Conservation (phyloP, 2,797 vertebrate species). For the Apogon hyalosoma region DNA sequence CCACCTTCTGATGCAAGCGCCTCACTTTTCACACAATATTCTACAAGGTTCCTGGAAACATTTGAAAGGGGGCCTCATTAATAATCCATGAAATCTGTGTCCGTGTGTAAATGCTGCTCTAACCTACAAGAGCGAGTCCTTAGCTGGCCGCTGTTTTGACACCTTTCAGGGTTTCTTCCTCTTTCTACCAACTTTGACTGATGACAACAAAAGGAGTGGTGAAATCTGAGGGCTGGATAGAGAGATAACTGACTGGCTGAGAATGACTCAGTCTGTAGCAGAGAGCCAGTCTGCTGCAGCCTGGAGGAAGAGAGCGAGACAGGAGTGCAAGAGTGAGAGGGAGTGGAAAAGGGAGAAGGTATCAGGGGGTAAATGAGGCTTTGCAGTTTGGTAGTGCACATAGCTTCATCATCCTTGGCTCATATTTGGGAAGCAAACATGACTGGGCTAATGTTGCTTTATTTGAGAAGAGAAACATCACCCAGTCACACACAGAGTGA, state of each 20-base stretch:
- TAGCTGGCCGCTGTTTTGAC: constrained; percentile 71
- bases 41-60: constrained; percentile 65
- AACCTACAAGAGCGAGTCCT: constrained; percentile 59
- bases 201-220: constrained; percentile 77
- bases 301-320: constrained; percentile 56
- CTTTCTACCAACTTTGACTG: constrained; percentile 72
- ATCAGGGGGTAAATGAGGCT: constrained; percentile 69
- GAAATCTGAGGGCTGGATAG: constrained; percentile 79
- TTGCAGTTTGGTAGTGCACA: constrained; percentile 57
- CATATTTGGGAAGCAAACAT: constrained; percentile 64
- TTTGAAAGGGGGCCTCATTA: constrained; percentile 68
- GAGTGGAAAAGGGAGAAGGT: constrained; percentile 45
- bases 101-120: constrained; percentile 50
- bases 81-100: constrained; percentile 73
- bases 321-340: constrained; percentile 39
- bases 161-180: constrained; percentile 58
- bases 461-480: constrained; percentile 62
- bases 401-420: constrained; percentile 66
- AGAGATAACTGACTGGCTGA: constrained; percentile 80
- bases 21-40: constrained; percentile 51
- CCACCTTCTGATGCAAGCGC: constrained; percentile 57
- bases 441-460: constrained; percentile 64
- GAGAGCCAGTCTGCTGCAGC: constrained; percentile 68
- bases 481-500: constrained; percentile 47
- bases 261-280: constrained; percentile 79